These are phyloP conservation scores for Nematolebias whitei DNA, from an alignment of 2,113 vertebrate species.

Conservation along the genomic window DNA sequence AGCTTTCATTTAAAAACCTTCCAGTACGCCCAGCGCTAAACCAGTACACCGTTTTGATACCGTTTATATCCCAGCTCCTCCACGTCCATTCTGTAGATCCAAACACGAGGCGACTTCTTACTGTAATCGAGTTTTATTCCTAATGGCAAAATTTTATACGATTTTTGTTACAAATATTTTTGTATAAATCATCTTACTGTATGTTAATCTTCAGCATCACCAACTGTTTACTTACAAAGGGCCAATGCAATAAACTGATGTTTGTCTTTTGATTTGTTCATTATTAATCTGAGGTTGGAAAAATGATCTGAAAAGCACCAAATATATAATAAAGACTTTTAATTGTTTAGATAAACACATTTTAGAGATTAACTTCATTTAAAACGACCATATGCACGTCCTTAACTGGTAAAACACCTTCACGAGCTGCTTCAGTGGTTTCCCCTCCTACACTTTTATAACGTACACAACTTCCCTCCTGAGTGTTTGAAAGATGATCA, in stretches of 20 bases:
- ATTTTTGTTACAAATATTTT: constrained; percentile 40
- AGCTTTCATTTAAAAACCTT: constrained; percentile 5
- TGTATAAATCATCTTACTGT: constrained; percentile 66
- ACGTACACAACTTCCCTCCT: too few relatives aligned
- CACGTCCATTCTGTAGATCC: constrained; percentile 6
- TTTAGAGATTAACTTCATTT: not conserved
- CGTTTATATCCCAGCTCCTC: constrained; percentile 15
- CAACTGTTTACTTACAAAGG: constrained; percentile 31
- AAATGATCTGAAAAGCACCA: not conserved
- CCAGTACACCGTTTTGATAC: constrained; percentile 10
- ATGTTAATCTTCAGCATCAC: constrained; percentile 33
- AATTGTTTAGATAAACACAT: constrained; percentile 39
- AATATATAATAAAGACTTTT: not conserved
- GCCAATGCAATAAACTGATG: constrained; percentile 62
- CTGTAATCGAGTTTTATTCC: constrained; percentile 46
- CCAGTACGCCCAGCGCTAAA: not conserved
- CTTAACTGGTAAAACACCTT: too few relatives aligned
- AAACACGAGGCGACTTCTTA: constrained; percentile 13
- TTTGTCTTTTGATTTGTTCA: constrained; percentile 11
- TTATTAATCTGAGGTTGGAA: not conserved
- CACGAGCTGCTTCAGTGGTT: too few relatives aligned
- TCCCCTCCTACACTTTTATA: too few relatives aligned
- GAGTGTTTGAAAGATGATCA: too few relatives aligned
- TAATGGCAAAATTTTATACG: constrained; percentile 49
- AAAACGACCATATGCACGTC: too few relatives aligned